Evolutionary conservation across 2,888 invertebrate genomes (phyloP), one percentile per base, ranked within the genome.

Genomic region (Heliconius ethilla): DNA sequence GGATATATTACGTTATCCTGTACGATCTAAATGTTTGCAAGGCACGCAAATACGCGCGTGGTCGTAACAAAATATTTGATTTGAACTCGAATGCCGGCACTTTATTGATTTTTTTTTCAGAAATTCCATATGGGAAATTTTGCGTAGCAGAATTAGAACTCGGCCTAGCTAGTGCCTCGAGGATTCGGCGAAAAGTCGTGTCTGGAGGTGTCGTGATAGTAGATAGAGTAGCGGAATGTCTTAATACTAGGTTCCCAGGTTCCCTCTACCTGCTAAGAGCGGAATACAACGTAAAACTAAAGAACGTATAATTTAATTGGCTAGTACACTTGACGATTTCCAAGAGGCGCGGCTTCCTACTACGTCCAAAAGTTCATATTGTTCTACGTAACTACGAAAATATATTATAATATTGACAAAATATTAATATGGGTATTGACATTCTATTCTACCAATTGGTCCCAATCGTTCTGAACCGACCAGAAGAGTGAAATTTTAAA

Each of bases 61-160:
- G 76, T 77, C 45, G 77, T 75, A 51, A 73, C 69, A 79, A 73
- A 75, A 77, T 80, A 80, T 80, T 80, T 80, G 80, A 74, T 79
- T 79, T 80, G 70, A 75, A n/a, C 80, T 80, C 65, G 73, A 80
- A 65, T 75, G 77, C 45, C 75, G 74, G 76, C 75, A 75, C 62
- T 79, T 75, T 80, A 77, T 80, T 59, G 77, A 63, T 67, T 45
- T 69, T 69, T 51, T 51, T 51, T 51, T 7, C 25, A 67, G 25
- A 67, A 67, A 40, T 40, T 40, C 67, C 37, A 37, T 67, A 37
- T 69, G 11, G 25, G 25, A 25, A 25, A 18, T 69, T 69, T 33
- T 2, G 10, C 11, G 22, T 67, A 67, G 37, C n/a, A 7, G 25
- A 22, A 66, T 33, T 10, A 29, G 10, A 66, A 33, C 22, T 37